Evolutionary conservation across 2,888 invertebrate species (phyloP).

Genomic region (Morpho achilles): DNA sequence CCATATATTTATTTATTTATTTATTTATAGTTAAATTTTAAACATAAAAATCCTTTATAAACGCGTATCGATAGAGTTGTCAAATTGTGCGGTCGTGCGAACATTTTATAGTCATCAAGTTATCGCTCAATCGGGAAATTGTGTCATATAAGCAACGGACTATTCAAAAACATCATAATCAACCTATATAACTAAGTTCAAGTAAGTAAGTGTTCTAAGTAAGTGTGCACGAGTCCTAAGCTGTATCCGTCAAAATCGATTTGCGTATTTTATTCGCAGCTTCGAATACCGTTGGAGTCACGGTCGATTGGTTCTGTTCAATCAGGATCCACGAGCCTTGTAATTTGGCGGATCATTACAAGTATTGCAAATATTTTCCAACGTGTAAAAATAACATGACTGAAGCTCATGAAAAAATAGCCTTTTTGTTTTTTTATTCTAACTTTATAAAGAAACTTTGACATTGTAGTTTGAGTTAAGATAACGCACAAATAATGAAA

Average conservation of each 20-base stretch:
- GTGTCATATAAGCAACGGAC: slow-evolving; percentile 1
- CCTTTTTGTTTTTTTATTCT: not conserved
- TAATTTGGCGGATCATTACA: slow-evolving; percentile 26
- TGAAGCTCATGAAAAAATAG: too few species aligned
- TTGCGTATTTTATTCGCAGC: slow-evolving; percentile 45
- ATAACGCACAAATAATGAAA: too few species aligned
- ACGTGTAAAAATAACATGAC: not conserved
- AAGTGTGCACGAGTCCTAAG: slow-evolving; percentile 44
- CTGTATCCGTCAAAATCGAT: slow-evolving; percentile 49
- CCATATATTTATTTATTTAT: too few species aligned
- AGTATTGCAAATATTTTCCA: slow-evolving; percentile 12
- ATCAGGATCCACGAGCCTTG: slow-evolving; percentile 46
- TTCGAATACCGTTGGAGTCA: slow-evolving; percentile 60
- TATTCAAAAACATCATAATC: not conserved
- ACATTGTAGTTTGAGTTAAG: not conserved
- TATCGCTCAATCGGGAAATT: slow-evolving; percentile 9
- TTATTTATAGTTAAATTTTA: too few species aligned
- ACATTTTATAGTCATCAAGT: slow-evolving; percentile 5
- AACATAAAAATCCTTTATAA: too few species aligned
- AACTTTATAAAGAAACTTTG: not conserved
- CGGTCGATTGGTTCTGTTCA: slow-evolving; percentile 53
- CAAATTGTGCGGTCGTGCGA: slow-evolving; percentile 11
- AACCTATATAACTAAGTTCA: not conserved
- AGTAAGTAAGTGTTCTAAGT: not conserved
- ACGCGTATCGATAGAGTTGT: slow-evolving; percentile 6